Conservation (phyloP, 2,888 invertebrate genomes). For the Drosophila formosana region DNA sequence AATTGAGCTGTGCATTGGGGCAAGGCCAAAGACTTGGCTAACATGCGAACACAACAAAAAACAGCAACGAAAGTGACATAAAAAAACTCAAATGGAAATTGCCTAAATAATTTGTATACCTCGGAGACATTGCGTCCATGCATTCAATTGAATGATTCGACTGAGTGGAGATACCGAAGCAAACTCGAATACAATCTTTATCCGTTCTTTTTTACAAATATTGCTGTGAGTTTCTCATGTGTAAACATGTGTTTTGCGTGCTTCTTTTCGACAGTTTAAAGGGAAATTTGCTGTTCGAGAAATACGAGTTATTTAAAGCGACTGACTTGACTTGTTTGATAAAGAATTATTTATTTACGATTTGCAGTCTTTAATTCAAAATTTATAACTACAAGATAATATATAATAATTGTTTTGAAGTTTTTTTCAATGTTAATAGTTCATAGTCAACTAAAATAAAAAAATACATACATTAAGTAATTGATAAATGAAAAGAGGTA, state of each 20-base stretch:
- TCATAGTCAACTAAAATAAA: no score
- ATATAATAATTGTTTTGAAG: no score
- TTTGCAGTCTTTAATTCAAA: no score
- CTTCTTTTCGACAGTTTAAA: background rate
- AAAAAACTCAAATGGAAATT: conserved; percentile 58
- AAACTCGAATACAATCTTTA: conserved; percentile 14
- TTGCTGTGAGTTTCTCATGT: conserved; percentile 1
- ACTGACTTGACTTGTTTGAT: no score
- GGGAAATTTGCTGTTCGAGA: background rate
- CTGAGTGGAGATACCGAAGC: conserved; percentile 20
- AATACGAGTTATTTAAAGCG: no score
- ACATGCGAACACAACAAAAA: background rate
- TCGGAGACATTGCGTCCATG: conserved; percentile 36
- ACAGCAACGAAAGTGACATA: conserved; percentile 29
- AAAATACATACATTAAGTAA: no score
- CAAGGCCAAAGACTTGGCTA: conserved; percentile 7
- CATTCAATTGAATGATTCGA: conserved; percentile 37
- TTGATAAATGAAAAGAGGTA: no score
- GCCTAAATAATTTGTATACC: conserved; percentile 77
- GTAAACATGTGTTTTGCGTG: conserved; percentile 3
- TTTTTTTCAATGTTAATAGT: no score
- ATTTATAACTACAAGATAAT: no score
- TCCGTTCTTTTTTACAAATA: background rate
- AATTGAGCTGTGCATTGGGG: conserved; percentile 67
- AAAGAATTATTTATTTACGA: no score